Percentiles rank a stretch among this genome's conserved stretches.
These are phyloP conservation scores for Chionis minor DNA, from an alignment of 2,113 vertebrate genomes.

Conservation along the genomic window DNA sequence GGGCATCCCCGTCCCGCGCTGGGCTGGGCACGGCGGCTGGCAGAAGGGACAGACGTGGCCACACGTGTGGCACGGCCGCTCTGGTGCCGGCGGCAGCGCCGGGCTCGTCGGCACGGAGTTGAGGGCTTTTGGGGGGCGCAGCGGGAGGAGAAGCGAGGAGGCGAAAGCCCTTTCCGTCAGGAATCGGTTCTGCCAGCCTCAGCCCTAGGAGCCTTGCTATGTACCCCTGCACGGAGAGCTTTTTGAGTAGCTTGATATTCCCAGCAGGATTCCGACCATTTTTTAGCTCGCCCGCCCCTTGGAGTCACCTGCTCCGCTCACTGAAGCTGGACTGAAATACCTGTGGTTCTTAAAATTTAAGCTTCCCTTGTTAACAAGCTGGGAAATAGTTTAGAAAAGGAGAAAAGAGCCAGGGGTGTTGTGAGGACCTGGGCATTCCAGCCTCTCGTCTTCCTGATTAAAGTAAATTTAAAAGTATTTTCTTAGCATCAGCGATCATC, in stretches of 20 bases:
- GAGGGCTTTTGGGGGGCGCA: rapidly evolving
- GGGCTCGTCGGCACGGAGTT: not conserved
- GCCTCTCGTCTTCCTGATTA: not conserved
- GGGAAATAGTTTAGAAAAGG: not conserved
- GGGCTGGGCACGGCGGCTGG: not conserved
- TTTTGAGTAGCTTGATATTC: not conserved
- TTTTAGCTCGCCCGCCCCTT: not conserved
- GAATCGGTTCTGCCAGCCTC: not conserved
- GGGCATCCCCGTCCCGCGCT: rapidly evolving
- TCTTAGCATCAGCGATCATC: not conserved
- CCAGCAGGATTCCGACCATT: not conserved
- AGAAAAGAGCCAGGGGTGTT: not conserved
- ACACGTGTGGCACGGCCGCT: rapidly evolving
- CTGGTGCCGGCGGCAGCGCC: not conserved
- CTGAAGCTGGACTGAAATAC: not conserved
- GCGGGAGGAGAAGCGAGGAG: not conserved
- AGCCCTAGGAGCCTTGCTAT: not conserved
- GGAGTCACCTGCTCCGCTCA: not conserved
- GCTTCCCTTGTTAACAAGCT: not conserved
- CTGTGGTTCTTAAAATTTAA: not conserved
- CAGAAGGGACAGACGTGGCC: not conserved
- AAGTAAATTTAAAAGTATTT: not conserved
- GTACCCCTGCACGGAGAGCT: not conserved
- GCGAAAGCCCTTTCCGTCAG: not conserved
- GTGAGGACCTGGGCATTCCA: not conserved